A percentile compares a stretch with the other conserved stretches of the same genome.
phyloP scores from a whole-genome alignment of 1,140 invertebrate genomes.

The Cotesia typhae region DNA sequence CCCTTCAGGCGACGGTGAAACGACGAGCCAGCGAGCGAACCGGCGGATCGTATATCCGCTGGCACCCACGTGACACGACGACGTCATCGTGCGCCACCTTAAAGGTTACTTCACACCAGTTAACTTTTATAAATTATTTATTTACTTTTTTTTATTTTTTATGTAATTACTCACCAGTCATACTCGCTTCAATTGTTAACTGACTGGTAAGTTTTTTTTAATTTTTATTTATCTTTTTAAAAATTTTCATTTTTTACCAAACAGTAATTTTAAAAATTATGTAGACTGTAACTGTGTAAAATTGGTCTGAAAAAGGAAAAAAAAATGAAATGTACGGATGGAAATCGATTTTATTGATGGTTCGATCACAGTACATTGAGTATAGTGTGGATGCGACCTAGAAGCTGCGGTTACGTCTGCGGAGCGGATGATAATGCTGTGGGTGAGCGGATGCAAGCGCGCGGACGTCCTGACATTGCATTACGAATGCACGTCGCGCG shows the following conservation, averaged over 20 bases:
- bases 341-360: constrained; percentile 20
- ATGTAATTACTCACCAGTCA: not conserved
- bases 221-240: no score
- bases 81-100: constrained; percentile 20
- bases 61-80: constrained; percentile 24
- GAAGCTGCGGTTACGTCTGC: constrained; percentile 19
- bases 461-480: constrained; percentile 21
- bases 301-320: no score
- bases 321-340: not conserved
- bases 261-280: no score
- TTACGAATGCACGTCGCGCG: constrained; percentile 23
- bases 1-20: constrained; percentile 24
- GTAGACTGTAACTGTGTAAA: no score
- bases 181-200: not conserved
- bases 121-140: constrained; percentile 1
- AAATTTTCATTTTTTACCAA: no score
- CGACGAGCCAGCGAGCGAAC: constrained; percentile 24
- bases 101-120: not conserved
- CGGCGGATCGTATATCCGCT: constrained; percentile 26
- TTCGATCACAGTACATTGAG: constrained; percentile 3
- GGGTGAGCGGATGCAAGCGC: constrained; percentile 23
- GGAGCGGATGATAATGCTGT: constrained; percentile 15
- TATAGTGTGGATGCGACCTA: constrained; percentile 1
- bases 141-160: not conserved
- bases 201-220: no score